These are phyloP conservation scores for Stomatorhinus walkeri DNA, from an alignment of 2,797 vertebrate species.

Conservation along the genomic window DNA sequence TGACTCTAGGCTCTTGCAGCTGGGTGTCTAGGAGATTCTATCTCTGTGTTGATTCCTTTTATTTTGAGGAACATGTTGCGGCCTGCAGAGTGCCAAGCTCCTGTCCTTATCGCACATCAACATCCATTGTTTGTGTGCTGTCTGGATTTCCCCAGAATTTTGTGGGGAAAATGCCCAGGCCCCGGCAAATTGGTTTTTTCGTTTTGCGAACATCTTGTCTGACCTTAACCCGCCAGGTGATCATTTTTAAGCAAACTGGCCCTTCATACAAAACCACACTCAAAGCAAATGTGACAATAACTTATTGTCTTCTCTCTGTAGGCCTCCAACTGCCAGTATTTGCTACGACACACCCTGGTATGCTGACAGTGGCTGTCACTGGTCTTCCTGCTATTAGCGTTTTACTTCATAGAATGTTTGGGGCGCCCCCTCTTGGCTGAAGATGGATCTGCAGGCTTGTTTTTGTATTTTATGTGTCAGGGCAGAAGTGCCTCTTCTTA, in stretches of 20 bases:
- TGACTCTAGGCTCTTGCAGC: background rate
- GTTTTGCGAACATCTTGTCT: background rate
- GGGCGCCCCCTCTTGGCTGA: conserved; percentile 40
- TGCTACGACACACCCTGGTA: background rate
- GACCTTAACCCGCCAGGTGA: background rate
- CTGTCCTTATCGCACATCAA: background rate
- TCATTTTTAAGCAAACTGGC: background rate
- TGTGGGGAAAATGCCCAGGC: background rate
- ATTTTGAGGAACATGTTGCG: background rate
- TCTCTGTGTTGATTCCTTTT: background rate
- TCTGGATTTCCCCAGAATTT: background rate
- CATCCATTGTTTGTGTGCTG: background rate
- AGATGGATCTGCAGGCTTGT: conserved; percentile 32
- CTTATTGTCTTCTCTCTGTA: background rate
- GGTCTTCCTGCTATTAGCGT: background rate
- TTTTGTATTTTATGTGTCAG: background rate
- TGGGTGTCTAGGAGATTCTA: background rate
- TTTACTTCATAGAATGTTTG: conserved; percentile 11
- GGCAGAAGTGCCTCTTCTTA: background rate
- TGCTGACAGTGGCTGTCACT: background rate
- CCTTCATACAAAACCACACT: background rate
- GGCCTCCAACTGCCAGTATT: background rate
- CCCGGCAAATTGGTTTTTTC: background rate
- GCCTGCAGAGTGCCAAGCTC: background rate
- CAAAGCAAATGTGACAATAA: background rate